These are phyloP conservation scores for Xiphydria camelus DNA, from an alignment of 2,888 invertebrate species.

Conservation along the genomic window DNA sequence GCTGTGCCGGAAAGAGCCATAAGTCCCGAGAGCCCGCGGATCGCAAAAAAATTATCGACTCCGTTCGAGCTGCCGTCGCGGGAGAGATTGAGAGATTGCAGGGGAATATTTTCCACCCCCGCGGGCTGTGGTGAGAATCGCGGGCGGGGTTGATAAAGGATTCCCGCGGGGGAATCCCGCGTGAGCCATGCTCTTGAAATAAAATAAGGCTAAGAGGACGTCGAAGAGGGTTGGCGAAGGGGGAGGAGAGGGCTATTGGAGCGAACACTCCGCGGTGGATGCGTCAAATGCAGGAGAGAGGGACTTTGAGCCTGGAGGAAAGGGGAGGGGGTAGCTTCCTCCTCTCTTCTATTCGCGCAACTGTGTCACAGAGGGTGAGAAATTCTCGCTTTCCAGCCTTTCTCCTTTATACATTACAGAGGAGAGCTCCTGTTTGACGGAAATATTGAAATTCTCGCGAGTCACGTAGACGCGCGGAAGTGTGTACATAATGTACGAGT, in stretches of 20 bases:
- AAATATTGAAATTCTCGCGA: slow-evolving; percentile 34
- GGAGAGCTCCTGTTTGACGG: slow-evolving; percentile 30
- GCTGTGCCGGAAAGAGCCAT: no score
- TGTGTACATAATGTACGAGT: no score
- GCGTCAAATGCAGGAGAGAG: no score
- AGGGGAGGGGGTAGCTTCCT: slow-evolving; percentile 7
- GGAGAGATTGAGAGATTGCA: slow-evolving; percentile 8
- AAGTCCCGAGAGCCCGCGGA: no score
- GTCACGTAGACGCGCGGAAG: slow-evolving; percentile 2
- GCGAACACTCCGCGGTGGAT: no score
- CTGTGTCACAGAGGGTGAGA: slow-evolving; percentile 3
- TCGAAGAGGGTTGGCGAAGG: neutral
- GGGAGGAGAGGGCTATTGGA: slow-evolving; percentile 7
- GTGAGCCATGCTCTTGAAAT: slow-evolving; percentile 10
- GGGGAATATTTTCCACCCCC: slow-evolving; percentile 11
- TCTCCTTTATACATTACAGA: slow-evolving; percentile 1
- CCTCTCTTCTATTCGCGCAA: no score
- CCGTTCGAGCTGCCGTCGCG: no score
- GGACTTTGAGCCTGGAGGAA: no score
- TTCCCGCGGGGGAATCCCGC: slow-evolving; percentile 10
- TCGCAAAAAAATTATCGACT: no score
- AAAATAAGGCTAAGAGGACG: slow-evolving; percentile 3
- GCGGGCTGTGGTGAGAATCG: slow-evolving; percentile 8
- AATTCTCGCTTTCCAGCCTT: neutral
- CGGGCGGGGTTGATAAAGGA: slow-evolving; percentile 7